Conservation (phyloP, 2,888 invertebrate species). For the Glyphotaelius pellucidus region DNA sequence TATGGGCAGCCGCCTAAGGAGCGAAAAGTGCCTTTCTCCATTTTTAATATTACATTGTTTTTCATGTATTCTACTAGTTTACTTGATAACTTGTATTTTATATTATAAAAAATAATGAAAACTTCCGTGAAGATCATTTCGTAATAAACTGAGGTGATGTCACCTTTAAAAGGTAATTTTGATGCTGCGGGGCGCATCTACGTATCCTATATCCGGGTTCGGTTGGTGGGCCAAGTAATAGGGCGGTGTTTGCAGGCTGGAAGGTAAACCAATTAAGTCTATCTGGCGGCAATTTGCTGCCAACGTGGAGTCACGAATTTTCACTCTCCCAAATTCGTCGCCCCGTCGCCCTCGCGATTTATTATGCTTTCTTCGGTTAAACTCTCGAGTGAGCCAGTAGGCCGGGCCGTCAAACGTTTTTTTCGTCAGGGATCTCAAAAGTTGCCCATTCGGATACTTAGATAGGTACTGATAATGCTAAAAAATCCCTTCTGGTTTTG, state of each 20-base stretch:
- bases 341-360: constrained; percentile 36
- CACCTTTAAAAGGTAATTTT: too few relatives aligned
- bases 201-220: background rate
- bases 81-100: too few relatives aligned
- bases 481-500: background rate
- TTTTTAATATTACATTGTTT: background rate
- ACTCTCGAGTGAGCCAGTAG: background rate
- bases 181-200: background rate
- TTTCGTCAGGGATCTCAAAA: background rate
- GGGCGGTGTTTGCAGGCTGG: constrained; percentile 59
- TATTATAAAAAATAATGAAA: too few relatives aligned
- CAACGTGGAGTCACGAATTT: constrained; percentile 39
- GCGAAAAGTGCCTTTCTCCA: background rate
- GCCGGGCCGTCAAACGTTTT: background rate
- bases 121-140: too few relatives aligned
- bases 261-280: constrained; percentile 64
- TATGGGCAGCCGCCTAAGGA: too few relatives aligned
- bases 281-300: constrained; percentile 59
- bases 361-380: background rate
- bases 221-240: constrained; percentile 39
- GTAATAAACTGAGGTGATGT: too few relatives aligned
- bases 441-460: background rate
- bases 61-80: too few relatives aligned
- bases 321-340: constrained; percentile 50
- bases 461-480: background rate